phyloP scores from a whole-genome alignment of 2,113 vertebrate species.

The Piaya cayana region DNA sequence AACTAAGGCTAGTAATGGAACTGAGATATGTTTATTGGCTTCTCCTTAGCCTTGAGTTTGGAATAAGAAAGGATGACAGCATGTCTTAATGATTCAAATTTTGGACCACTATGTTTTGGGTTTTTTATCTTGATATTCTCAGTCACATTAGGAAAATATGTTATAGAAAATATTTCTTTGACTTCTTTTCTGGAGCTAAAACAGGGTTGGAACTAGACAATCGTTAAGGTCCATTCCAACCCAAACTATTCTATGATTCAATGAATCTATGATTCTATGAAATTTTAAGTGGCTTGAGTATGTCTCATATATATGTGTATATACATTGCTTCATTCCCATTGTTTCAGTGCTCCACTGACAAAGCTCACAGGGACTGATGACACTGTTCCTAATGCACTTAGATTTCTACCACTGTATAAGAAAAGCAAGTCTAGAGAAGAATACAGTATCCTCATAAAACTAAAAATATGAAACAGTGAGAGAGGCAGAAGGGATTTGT shows the following conservation, averaged over 20 bases:
- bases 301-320: background rate
- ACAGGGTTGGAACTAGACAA: too few relatives aligned
- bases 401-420: background rate
- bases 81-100: background rate
- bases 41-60: background rate
- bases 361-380: background rate
- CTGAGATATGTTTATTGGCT: too few relatives aligned
- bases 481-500: background rate
- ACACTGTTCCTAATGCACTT: background rate
- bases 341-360: background rate
- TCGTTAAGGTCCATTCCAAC: too few relatives aligned
- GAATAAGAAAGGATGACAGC: background rate
- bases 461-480: background rate
- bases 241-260: too few relatives aligned
- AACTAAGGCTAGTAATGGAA: background rate
- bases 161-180: background rate
- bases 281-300: background rate
- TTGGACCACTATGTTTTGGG: background rate
- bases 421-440: background rate
- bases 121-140: background rate
- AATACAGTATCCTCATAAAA: background rate
- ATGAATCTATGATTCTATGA: too few relatives aligned
- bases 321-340: background rate
- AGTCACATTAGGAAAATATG: background rate
- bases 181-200: background rate